phyloP scores from a whole-genome alignment of 2,113 vertebrate genomes.

The Cyprinodon brontotheroides region DNA sequence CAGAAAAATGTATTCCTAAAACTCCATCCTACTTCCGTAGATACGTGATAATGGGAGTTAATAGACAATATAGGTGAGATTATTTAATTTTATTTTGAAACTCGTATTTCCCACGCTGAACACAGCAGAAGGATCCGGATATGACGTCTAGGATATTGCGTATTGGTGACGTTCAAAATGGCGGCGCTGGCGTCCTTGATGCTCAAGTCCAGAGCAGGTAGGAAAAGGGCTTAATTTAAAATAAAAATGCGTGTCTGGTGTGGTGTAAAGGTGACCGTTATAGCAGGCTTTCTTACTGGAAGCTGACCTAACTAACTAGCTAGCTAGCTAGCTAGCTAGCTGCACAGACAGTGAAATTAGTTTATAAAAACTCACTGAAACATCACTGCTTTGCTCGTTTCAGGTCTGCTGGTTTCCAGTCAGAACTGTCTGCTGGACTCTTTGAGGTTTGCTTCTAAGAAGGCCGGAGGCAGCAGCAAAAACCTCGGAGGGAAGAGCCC shows the following conservation, averaged over 20 bases:
- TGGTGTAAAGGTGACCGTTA: too few species aligned
- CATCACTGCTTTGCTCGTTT: background rate
- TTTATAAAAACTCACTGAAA: background rate
- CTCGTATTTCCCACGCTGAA: background rate
- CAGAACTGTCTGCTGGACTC: conserved; percentile 56
- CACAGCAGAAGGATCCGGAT: conserved; percentile 4
- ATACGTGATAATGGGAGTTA: too few species aligned
- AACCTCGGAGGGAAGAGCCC: conserved; percentile 88
- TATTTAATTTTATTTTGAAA: too few species aligned
- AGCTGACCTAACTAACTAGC: too few species aligned
- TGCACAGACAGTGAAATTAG: background rate
- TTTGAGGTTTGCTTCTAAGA: conserved; percentile 89
- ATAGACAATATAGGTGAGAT: too few species aligned
- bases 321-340: background rate
- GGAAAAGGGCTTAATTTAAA: background rate
- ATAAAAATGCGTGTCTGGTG: too few species aligned
- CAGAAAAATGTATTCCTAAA: too few species aligned
- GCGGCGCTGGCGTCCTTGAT: conserved; percentile 74
- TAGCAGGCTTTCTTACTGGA: too few species aligned
- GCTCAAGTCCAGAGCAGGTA: conserved; percentile 65
- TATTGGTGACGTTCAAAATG: conserved; percentile 61
- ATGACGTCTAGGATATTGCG: conserved; percentile 32
- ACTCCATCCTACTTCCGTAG: too few species aligned
- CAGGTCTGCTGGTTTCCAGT: conserved; percentile 65
- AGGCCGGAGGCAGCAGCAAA: conserved; percentile 86